Conservation (phyloP, 2,888 invertebrate species). For the Lycia hirtaria region DNA sequence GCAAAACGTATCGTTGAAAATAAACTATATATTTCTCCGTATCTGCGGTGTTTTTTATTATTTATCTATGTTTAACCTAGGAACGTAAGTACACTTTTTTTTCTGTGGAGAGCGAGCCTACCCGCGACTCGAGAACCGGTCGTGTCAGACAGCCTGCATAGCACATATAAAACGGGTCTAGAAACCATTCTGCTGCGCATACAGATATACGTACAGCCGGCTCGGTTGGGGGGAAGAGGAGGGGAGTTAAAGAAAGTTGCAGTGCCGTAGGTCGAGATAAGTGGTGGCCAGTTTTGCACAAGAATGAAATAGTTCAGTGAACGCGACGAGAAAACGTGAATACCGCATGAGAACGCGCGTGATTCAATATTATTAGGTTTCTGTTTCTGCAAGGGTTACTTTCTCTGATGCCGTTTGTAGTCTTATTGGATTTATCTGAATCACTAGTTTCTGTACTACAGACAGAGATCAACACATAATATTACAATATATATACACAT, state of each 20-base stretch:
- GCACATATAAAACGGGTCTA: slow-evolving; percentile 52
- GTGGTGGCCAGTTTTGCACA: slow-evolving; percentile 48
- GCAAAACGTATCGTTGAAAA: no score
- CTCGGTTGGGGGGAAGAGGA: slow-evolving; percentile 37
- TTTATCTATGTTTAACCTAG: no score
- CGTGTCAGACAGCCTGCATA: slow-evolving; percentile 36
- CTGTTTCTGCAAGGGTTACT: slow-evolving; percentile 12
- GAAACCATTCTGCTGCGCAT: slow-evolving; percentile 47
- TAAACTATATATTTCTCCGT: no score
- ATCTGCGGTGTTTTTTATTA: no score
- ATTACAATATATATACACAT: no score
- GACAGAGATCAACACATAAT: no score
- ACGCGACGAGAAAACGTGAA: slow-evolving; percentile 38
- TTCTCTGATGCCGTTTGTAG: slow-evolving; percentile 3
- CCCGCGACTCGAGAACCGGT: slow-evolving; percentile 51
- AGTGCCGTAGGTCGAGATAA: slow-evolving; percentile 74
- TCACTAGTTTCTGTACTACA: not conserved
- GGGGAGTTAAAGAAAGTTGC: slow-evolving; percentile 69
- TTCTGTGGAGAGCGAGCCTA: slow-evolving; percentile 41
- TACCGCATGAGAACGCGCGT: slow-evolving; percentile 39
- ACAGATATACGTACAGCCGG: slow-evolving; percentile 35
- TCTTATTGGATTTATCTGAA: not conserved
- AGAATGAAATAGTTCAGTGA: slow-evolving; percentile 49
- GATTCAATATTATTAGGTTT: slow-evolving; percentile 13
- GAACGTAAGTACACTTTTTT: slow-evolving; percentile 38